Base-by-base conservation (phyloP, 2,888 invertebrate genomes). In the Pandemis cinnamomeana region DNA sequence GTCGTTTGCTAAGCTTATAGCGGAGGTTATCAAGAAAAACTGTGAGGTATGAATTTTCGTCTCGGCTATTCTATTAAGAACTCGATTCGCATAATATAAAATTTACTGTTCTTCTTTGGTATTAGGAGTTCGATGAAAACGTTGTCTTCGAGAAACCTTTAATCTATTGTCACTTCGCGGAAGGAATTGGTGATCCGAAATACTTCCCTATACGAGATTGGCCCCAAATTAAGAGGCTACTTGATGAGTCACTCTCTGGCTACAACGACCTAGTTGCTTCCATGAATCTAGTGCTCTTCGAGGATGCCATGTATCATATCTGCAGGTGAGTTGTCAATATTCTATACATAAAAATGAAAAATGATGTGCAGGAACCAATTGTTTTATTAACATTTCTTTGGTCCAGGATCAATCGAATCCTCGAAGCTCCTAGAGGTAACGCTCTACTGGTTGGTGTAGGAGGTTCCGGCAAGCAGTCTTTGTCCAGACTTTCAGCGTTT, bases 221-320 rank as follows among this genome's bases (percentile, higher is more conserved):
- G 96, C 83, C 92, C 0, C 95, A 95, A 2, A 93, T 99, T 15
- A 96, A 95, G 78, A 96, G 95, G 81, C 90, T 98, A 58, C 92
- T 99, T 1, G 94, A 95, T 7, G 98, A 98, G 79, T 98, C 98
- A 0, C 94, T 99, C 70, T 94, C 95, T 3, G 95, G 95, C 27
- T 99, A 99, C 87, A 99, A 99, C 86, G 99, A 99, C 84, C 94
- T 98, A 77, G 96, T 97, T 7, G 97, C 98, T 2, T 97, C 97
- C 0, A 98, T 99, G 98, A 98, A 98, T 90, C 93, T 99, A 74
- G 99, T 99, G 4, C 95, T 99, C 7, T 99, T 99, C 84, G 98
- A 98, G 85, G 99, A 99, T 87, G 99, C 99, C n/a, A 98, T 99
- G 97, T 96, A 96, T 78, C 98, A 99, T 86, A 96, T 99, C 68